A percentile compares a stretch with the other conserved stretches of the same genome.
phyloP scores from a whole-genome alignment of 2,113 vertebrate species.

The Neomonachus schauinslandi region DNA sequence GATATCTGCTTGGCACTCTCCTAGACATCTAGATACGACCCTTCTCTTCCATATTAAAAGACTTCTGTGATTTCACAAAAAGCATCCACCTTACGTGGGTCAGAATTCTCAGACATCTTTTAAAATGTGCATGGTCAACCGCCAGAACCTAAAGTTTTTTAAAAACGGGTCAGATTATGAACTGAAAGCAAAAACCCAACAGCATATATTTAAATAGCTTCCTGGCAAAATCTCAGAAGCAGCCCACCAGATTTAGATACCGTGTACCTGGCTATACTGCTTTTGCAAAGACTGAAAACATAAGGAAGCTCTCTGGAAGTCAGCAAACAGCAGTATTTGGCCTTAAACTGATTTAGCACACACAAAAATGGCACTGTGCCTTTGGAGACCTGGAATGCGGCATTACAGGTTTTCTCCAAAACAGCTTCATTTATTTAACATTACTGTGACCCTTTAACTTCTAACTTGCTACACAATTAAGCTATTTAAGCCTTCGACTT shows the following conservation, averaged over 20 bases:
- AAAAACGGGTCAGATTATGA: slow-evolving; percentile 1
- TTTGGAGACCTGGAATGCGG: slow-evolving; percentile 75
- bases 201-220: slow-evolving; percentile 48
- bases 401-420: slow-evolving; percentile 79
- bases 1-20: neutral
- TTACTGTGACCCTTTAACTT: slow-evolving; percentile 76
- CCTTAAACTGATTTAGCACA: slow-evolving; percentile 67
- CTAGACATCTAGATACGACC: neutral
- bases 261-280: neutral
- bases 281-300: slow-evolving; percentile 62
- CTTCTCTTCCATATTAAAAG: neutral
- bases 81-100: neutral
- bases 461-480: slow-evolving; percentile 75
- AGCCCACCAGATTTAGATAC: slow-evolving; percentile 44
- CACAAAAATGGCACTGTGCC: slow-evolving; percentile 69
- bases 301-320: slow-evolving; percentile 61
- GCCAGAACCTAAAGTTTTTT: slow-evolving; percentile 16
- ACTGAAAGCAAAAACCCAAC: neutral
- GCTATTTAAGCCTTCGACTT: slow-evolving; percentile 69
- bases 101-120: slow-evolving; percentile 39
- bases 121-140: neutral
- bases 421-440: slow-evolving; percentile 81
- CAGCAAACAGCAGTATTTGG: slow-evolving; percentile 63
- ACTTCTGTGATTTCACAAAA: neutral
- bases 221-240: slow-evolving; percentile 16